Evolutionary conservation across 2,888 invertebrate genomes (phyloP).

Genomic region (Kryphioiulus occultus): DNA sequence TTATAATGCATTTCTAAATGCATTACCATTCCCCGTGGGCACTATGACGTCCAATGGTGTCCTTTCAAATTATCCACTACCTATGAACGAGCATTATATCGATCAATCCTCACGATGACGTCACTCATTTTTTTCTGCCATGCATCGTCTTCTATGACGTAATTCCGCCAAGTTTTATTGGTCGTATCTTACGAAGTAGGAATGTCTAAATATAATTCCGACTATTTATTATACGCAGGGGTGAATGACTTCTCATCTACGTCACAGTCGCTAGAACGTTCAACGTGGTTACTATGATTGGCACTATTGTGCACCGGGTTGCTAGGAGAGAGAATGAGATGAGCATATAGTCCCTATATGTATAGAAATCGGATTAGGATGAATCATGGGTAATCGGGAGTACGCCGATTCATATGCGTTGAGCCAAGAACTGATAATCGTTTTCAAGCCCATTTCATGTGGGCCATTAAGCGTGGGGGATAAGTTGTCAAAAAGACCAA

Average conservation of each 20-base stretch:
- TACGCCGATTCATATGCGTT: background rate
- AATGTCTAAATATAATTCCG: background rate
- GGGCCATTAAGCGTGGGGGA: background rate
- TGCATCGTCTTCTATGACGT: background rate
- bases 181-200: background rate
- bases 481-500: background rate
- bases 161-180: background rate
- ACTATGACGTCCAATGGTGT: too few relatives aligned
- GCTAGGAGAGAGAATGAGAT: background rate
- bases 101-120: background rate
- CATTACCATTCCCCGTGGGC: too few relatives aligned
- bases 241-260: background rate
- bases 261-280: background rate
- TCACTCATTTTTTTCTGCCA: background rate
- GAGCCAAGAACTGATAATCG: background rate
- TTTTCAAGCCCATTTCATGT: background rate
- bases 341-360: background rate
- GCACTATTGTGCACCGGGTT: background rate
- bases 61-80: too few relatives aligned
- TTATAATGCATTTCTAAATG: too few relatives aligned
- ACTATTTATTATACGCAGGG: background rate
- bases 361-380: background rate
- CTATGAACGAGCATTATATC: background rate
- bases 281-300: background rate
- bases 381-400: background rate